Percentiles rank a stretch among this genome's conserved stretches.
Evolutionary conservation across 2,888 invertebrate species (phyloP).

Genomic region (Nomada fucata): DNA sequence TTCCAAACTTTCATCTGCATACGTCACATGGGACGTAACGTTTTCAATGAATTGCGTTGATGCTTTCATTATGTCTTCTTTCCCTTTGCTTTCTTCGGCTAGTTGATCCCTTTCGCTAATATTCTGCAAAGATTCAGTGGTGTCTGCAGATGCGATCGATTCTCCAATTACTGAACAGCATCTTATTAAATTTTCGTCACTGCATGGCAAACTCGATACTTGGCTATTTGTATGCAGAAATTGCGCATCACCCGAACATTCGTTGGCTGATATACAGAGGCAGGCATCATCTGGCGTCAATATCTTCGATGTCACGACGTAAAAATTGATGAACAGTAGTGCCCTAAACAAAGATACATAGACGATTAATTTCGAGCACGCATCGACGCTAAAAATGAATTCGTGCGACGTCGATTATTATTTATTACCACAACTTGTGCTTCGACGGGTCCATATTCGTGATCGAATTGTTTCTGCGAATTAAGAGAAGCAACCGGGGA

Average conservation of each 20-base stretch:
- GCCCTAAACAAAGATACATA: constrained; percentile 21
- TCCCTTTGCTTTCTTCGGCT: neutral
- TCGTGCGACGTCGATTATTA: neutral
- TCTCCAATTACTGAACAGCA: constrained; percentile 12
- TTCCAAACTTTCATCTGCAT: neutral
- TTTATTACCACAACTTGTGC: constrained; percentile 16
- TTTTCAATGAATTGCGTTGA: neutral
- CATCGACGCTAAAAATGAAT: neutral
- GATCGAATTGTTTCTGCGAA: constrained; percentile 12
- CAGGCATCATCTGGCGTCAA: constrained; percentile 16
- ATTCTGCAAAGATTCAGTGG: neutral
- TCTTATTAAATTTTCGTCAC: constrained; percentile 15
- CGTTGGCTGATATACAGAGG: neutral
- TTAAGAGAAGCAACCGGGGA: constrained; percentile 29
- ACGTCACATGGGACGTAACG: neutral
- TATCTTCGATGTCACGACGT: neutral
- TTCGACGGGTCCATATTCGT: neutral
- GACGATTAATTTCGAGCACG: constrained; percentile 13
- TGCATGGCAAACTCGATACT: constrained; percentile 10
- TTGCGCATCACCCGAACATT: constrained; percentile 3
- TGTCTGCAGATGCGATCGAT: neutral
- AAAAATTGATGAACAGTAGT: constrained; percentile 10
- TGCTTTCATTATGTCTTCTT: neutral
- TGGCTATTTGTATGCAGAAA: neutral
- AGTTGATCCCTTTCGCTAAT: neutral